phyloP scores from a whole-genome alignment of 2,113 vertebrate genomes.

The Cyanistes caeruleus region DNA sequence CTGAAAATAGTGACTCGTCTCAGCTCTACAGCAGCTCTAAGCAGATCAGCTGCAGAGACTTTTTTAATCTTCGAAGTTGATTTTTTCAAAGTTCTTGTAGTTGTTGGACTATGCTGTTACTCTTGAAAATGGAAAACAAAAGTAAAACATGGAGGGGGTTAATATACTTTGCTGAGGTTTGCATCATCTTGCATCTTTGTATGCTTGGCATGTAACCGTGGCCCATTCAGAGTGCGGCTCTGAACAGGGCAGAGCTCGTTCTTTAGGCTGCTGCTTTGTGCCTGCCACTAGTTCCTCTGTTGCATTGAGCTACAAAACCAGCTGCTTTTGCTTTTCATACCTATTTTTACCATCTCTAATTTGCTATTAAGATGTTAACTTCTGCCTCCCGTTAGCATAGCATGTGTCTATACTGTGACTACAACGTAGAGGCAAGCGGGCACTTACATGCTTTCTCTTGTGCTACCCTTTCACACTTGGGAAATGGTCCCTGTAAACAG shows the following conservation, averaged over 20 bases:
- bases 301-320: constrained; percentile 42
- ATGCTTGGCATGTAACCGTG: constrained; percentile 24
- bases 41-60: neutral
- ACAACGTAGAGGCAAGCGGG: neutral
- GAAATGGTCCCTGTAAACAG: constrained; percentile 54
- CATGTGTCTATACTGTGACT: neutral
- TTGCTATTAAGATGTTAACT: constrained; percentile 67
- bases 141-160: neutral
- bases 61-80: neutral
- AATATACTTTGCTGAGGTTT: neutral
- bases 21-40: neutral
- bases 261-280: constrained; percentile 38
- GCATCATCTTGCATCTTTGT: constrained; percentile 42
- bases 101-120: neutral
- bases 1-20: neutral
- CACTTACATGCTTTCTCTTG: constrained; percentile 37
- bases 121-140: neutral
- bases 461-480: constrained; percentile 42
- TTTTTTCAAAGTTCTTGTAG: neutral
- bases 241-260: neutral
- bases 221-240: constrained; percentile 3
- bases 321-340: constrained; percentile 66
- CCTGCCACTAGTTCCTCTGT: constrained; percentile 27
- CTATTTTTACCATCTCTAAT: constrained; percentile 66
- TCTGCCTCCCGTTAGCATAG: constrained; percentile 41